Base-by-base conservation (phyloP, 1,140 invertebrate genomes). In the Xylocopa sonorina region DNA sequence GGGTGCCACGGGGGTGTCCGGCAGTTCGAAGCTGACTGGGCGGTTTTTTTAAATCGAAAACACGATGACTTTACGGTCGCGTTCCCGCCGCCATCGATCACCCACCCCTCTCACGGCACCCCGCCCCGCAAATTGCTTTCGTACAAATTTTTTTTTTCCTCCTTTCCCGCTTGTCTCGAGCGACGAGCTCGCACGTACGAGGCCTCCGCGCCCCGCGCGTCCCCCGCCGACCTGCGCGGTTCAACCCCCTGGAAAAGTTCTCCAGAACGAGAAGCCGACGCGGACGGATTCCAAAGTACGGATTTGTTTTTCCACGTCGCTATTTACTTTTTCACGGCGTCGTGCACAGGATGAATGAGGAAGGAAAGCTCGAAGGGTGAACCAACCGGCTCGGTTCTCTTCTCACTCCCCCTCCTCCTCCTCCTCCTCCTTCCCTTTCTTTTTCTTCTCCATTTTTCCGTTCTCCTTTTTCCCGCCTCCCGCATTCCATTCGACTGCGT, bases 281-380 rank as follows among this genome's bases (percentile, higher is more conserved):
- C 72, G 81, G 81, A 41, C 74, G 80, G 88, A 88, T 91, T 90
- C 81, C 86, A 86, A 86, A 86, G 86, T 88, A 74, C 88, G 87
- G 88, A 91, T 91, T 92, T 92, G 89, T 92, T 91, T 91, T 90
- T 92, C 82, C 80, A 82, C 89, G 81, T 83, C 43, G 89, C 82
- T 89, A 90, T 92, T 91, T 89, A 89, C 89, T 89, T 90, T 89
- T 88, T 90, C 83, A 90, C 84, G 81, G 80, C 67, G 55, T 75
- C 64, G 66, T 86, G 68, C 85, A 60, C 81, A 75, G 72, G 75
- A 82, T 88, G 87, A 89, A 89, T 87, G 84, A 78, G 77, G 43
- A 86, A 86, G 78, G 77, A 68, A 43, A 73, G 24, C 27, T 10
- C 51, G 60, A 55, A 32, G 58, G 32, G 34, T 10, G 51, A 74